Evolutionary conservation across 2,797 vertebrate genomes (phyloP), one percentile per base, ranked within the genome.

Genomic region (Semaprochilodus insignis): DNA sequence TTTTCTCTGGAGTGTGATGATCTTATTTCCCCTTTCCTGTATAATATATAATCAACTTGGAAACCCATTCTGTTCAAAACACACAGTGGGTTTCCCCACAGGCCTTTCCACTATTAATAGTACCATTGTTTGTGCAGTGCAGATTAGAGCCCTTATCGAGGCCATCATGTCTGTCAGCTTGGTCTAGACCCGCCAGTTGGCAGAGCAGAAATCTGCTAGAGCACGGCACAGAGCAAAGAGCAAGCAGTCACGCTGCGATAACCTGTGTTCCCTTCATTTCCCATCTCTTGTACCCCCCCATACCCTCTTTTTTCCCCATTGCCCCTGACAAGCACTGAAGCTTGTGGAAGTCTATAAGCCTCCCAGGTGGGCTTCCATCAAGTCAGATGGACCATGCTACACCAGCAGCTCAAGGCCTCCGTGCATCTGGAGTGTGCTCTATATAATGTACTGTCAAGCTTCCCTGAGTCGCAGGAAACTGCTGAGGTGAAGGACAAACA

Each of bases 381-480:
- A 71, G 71, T 54, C 51, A 60, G 74, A 81, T 63, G 19, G 60
- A 73, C 27, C 23, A 57, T 17, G 48, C 74, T 70, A 57, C 78
- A 86, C 72, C 78, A 31, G 74, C 67, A 21, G 62, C 81, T 74
- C 74, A 40, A 70, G 81, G 60, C 44, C 69, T 69, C 11, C 54
- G 65, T 19, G 25, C 67, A 55, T 62, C 63, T 31, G 70, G 31
- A 70, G 44, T 17, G n/a, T 81, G 54, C 25, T 44, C 84, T 79
- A 80, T 72, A 82, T 82, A 76, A 85, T 76, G 44, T n/a, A 31
- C 51, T 79, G 70, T 85, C 80, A 75, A 76, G 80, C 73, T 82
- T 70, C 27, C 59, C 77, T 85, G 72, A 78, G 59, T 69, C 36
- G 23, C 36, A 72, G 65, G 57, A 69, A 79, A 74, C 70, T 74